Evolutionary conservation across 2,113 vertebrate genomes (phyloP).

Genomic region (Danionella cerebrum): DNA sequence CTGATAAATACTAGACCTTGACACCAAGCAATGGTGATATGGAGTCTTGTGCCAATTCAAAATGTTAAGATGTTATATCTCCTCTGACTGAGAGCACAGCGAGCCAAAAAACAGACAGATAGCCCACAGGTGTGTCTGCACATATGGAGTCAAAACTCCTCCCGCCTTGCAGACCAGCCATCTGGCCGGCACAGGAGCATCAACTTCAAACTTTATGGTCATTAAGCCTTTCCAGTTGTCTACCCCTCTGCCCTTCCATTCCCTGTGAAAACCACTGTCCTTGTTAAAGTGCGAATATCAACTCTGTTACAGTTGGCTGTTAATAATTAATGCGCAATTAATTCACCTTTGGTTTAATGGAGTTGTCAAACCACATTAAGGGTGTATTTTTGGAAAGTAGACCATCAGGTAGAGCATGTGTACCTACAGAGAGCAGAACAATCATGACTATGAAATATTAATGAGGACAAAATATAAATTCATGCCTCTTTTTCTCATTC

Average conservation of each 20-base stretch:
- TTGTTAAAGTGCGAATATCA: slow-evolving; percentile 15
- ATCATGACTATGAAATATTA: neutral
- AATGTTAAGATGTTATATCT: no score
- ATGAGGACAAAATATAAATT: neutral
- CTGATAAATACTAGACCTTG: slow-evolving; percentile 1
- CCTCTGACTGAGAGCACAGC: neutral
- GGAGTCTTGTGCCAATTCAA: no score
- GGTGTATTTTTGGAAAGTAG: slow-evolving; percentile 13
- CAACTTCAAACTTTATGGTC: slow-evolving; percentile 23
- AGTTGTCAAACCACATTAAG: neutral
- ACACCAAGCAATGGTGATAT: no score
- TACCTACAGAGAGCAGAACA: neutral
- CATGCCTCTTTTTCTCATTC: neutral
- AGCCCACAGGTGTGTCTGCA: slow-evolving; percentile 33
- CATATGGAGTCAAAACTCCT: slow-evolving; percentile 39
- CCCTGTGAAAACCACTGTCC: slow-evolving; percentile 25
- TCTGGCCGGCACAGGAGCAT: slow-evolving; percentile 26
- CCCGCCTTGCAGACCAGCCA: slow-evolving; percentile 25
- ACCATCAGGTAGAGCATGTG: neutral
- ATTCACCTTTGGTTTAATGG: slow-evolving; percentile 14
- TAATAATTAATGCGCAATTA: slow-evolving; percentile 20
- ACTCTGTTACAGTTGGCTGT: slow-evolving; percentile 3
- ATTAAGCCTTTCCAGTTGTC: slow-evolving; percentile 38
- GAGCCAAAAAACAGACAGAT: slow-evolving; percentile 32
- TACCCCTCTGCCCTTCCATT: slow-evolving; percentile 8